Percentiles rank a stretch among this genome's conserved stretches.
Evolutionary conservation across 2,888 invertebrate genomes (phyloP).

Genomic region (Phrixothrix hirtus): DNA sequence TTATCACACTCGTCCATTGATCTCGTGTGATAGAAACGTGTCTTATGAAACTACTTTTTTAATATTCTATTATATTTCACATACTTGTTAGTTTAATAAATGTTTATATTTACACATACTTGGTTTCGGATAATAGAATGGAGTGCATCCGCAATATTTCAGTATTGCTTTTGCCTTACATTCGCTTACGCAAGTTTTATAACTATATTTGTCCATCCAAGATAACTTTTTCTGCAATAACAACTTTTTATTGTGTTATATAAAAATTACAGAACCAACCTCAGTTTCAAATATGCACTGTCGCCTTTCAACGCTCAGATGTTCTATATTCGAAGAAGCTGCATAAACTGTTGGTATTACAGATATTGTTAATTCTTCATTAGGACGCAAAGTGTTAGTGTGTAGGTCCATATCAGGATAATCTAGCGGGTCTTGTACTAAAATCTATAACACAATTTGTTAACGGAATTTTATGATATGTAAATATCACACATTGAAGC

Average conservation of each 20-base stretch:
- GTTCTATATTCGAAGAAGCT: conserved; percentile 44
- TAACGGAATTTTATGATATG: no score
- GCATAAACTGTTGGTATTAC: conserved; percentile 56
- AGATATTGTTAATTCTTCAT: conserved; percentile 56
- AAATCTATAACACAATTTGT: conserved; percentile 4
- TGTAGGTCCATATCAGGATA: conserved; percentile 57
- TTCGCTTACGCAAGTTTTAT: conserved; percentile 60
- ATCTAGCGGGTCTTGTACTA: conserved; percentile 7
- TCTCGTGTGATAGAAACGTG: no score
- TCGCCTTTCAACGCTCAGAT: conserved; percentile 45
- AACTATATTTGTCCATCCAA: conserved; percentile 57
- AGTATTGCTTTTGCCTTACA: conserved; percentile 56
- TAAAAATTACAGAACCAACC: no score
- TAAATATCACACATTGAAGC: no score
- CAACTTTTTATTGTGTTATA: no score
- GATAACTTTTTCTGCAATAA: conserved; percentile 39
- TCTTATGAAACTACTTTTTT: no score
- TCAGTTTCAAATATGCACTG: conserved; percentile 61
- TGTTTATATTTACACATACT: no score
- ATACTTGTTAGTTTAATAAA: no score
- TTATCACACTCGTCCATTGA: no score
- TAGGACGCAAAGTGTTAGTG: conserved; percentile 50
- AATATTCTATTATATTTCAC: no score
- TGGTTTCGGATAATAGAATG: no score
- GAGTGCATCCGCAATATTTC: no score